Conservation (phyloP, 1,140 invertebrate species). For the Ceratina calcarata region DNA sequence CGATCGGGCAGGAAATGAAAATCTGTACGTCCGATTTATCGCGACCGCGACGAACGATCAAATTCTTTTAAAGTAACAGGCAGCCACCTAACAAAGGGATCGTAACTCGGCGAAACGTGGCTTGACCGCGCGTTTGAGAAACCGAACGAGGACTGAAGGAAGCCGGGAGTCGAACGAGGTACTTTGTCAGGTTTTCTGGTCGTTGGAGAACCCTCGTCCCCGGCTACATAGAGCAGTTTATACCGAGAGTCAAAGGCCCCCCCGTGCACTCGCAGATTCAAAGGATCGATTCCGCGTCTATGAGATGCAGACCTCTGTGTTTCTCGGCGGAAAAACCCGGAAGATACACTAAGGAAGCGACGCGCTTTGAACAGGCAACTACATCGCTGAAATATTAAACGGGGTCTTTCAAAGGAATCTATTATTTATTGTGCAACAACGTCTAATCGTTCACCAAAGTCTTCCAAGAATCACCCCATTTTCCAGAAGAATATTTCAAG, state of each 20-base stretch:
- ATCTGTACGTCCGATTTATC: constrained; percentile 47
- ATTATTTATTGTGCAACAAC: neutral
- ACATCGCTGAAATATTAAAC: neutral
- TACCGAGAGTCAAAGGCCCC: neutral
- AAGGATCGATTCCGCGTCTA: constrained; percentile 8
- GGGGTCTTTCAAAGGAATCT: neutral
- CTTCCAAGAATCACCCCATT: too few species aligned
- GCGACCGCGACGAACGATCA: constrained; percentile 35
- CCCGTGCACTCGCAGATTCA: neutral
- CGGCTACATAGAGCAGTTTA: neutral
- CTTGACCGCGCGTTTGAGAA: constrained; percentile 39
- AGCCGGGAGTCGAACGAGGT: constrained; percentile 38
- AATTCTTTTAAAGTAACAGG: constrained; percentile 45
- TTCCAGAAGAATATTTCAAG: too few species aligned
- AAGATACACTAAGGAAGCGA: neutral
- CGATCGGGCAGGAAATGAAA: neutral
- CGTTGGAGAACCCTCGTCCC: constrained; percentile 8
- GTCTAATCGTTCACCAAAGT: neutral
- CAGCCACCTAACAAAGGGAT: constrained; percentile 29
- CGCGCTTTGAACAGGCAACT: too few species aligned
- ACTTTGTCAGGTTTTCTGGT: constrained; percentile 46
- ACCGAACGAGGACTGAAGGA: constrained; percentile 13
- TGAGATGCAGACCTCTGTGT: neutral
- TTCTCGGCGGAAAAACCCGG: neutral
- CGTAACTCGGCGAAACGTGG: constrained; percentile 52